Percentiles rank a stretch among this genome's conserved stretches.
phyloP scores from a whole-genome alignment of 2,888 invertebrate species.

The Myopa tessellatipennis region DNA sequence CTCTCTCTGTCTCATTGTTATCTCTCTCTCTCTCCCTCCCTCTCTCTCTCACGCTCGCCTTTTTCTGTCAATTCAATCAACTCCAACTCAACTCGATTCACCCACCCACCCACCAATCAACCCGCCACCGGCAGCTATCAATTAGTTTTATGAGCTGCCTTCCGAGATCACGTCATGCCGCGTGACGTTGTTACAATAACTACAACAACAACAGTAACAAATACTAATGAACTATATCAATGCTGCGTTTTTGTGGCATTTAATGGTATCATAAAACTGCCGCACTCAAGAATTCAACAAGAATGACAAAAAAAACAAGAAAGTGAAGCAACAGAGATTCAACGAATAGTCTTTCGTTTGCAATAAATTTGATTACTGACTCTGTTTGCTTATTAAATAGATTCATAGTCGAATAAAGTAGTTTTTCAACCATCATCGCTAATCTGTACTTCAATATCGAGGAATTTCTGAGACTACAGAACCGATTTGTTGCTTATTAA shows the following conservation, averaged over 20 bases:
- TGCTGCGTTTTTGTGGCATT: conserved; percentile 21
- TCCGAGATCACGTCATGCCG: conserved; percentile 14
- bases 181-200: not conserved
- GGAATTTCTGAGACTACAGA: no score
- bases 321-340: not conserved
- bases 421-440: no score
- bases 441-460: no score
- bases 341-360: not conserved
- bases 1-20: not conserved
- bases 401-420: no score
- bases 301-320: not conserved
- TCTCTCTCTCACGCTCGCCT: no score
- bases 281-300: not conserved
- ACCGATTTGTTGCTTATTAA: no score
- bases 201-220: not conserved
- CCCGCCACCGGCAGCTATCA: not conserved
- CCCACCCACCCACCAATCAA: no score
- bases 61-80: not conserved
- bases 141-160: conserved; percentile 2
- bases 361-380: no score
- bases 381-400: no score
- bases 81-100: not conserved
- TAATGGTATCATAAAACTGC: not conserved
- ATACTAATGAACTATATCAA: conserved; percentile 4
- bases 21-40: not conserved